Conservation (phyloP, 2,888 invertebrate species). For the Eilema caniola region DNA sequence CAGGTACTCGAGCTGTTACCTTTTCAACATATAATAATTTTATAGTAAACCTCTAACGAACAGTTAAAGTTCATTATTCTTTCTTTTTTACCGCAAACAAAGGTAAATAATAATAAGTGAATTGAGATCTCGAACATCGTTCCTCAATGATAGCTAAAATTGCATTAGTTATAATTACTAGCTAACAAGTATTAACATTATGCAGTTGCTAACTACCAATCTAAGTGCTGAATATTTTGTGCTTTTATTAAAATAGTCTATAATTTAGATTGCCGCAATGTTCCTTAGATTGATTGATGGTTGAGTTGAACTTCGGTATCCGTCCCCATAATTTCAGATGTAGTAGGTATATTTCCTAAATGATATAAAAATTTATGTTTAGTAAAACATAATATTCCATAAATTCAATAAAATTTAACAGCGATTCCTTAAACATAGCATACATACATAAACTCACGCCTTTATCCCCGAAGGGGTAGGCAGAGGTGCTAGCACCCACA, state of each 20-base stretch:
- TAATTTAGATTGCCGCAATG: background rate
- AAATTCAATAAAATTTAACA: background rate
- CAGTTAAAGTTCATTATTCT: too few species aligned
- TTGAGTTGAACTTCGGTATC: background rate
- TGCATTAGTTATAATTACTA: background rate
- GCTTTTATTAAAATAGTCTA: background rate
- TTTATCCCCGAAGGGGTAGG: too few species aligned
- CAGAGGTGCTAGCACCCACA: too few species aligned
- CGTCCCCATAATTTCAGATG: background rate
- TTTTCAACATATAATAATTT: background rate
- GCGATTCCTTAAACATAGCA: background rate
- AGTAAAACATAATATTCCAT: background rate
- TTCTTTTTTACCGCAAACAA: background rate
- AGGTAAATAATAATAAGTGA: background rate
- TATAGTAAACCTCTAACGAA: background rate
- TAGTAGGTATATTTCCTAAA: background rate
- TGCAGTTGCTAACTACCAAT: background rate
- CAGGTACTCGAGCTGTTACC: background rate
- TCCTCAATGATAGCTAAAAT: background rate
- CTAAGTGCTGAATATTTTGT: background rate
- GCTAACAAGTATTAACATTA: too few species aligned
- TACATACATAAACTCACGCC: too few species aligned
- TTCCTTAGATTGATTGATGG: background rate
- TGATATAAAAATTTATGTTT: background rate
- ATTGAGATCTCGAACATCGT: background rate